Evolutionary conservation across 2,113 vertebrate genomes (phyloP).

Genomic region (Corynorhinus townsendii): DNA sequence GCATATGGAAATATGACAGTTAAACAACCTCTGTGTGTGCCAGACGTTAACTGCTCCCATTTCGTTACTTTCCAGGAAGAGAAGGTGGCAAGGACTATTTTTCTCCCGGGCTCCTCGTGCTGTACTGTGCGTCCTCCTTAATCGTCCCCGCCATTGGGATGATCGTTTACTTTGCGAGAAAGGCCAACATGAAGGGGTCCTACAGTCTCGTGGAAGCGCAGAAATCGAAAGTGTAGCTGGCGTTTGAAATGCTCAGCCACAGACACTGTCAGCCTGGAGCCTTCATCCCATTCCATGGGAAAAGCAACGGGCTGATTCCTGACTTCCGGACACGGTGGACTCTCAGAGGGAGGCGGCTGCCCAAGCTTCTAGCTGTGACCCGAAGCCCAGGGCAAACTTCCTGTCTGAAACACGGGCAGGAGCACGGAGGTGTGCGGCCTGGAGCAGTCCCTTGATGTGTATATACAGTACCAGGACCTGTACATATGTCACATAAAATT

Average conservation of each 20-base stretch:
- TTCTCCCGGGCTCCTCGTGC: slow-evolving; percentile 67
- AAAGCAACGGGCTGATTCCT: background rate
- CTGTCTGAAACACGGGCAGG: slow-evolving; percentile 5
- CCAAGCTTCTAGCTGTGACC: background rate
- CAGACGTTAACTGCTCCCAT: slow-evolving; percentile 20
- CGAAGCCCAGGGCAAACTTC: slow-evolving; percentile 44
- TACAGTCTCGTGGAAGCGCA: slow-evolving; percentile 82
- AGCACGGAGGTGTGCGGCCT: background rate
- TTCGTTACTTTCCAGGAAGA: slow-evolving; percentile 75
- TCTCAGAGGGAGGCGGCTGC: background rate
- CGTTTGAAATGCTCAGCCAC: background rate
- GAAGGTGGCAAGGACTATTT: slow-evolving; percentile 56
- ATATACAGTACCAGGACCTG: slow-evolving; percentile 65
- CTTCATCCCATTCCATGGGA: background rate
- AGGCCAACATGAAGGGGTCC: slow-evolving; percentile 81
- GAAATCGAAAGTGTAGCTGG: slow-evolving; percentile 77
- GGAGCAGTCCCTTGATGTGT: slow-evolving; percentile 56
- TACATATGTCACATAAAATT: slow-evolving; percentile 71
- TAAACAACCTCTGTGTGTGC: slow-evolving; percentile 13
- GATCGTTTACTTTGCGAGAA: slow-evolving; percentile 79
- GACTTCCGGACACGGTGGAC: background rate
- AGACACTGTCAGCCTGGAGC: slow-evolving; percentile 43
- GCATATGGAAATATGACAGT: background rate
- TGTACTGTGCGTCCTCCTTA: slow-evolving; percentile 72
- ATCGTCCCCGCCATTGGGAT: slow-evolving; percentile 73